These are phyloP conservation scores for Diabrotica virgifera DNA, from an alignment of 1,140 invertebrate species.

Conservation along the genomic window DNA sequence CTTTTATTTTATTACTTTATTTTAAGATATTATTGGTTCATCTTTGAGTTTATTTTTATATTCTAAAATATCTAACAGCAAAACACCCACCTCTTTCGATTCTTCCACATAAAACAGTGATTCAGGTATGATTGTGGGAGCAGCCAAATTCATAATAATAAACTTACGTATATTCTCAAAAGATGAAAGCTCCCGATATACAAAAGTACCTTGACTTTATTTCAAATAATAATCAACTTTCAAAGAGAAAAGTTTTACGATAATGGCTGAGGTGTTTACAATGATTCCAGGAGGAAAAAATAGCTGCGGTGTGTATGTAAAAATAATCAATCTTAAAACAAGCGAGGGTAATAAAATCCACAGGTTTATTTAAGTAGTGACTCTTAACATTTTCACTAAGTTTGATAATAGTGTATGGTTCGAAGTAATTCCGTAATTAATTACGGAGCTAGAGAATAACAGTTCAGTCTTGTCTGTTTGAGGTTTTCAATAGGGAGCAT, in stretches of 20 bases:
- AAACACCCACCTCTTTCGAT: too few species aligned
- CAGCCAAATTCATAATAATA: not conserved
- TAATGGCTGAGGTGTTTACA: not conserved
- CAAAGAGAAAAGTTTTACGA: conserved; percentile 2
- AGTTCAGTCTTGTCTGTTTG: conserved; percentile 14
- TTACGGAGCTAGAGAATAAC: conserved; percentile 16
- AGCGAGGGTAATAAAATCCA: conserved; percentile 14
- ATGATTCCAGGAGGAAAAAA: not conserved
- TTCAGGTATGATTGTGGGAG: not conserved
- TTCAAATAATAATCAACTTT: conserved; percentile 3
- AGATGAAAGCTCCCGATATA: not conserved
- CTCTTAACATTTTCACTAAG: conserved; percentile 11
- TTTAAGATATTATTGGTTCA: too few species aligned
- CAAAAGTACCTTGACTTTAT: not conserved
- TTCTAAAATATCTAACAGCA: too few species aligned
- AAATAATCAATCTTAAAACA: conserved; percentile 13
- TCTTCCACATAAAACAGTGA: not conserved
- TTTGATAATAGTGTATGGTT: conserved; percentile 17
- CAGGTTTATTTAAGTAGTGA: conserved; percentile 13
- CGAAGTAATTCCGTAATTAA: conserved; percentile 17
- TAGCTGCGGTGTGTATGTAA: not conserved
- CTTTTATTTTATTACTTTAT: too few species aligned
- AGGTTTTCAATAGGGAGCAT: conserved; percentile 5
- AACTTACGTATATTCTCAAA: not conserved
- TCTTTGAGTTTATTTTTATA: too few species aligned